Percentiles rank a stretch among this genome's conserved stretches.
Evolutionary conservation across 2,113 vertebrate genomes (phyloP).

Genomic region (Fregata magnificens): DNA sequence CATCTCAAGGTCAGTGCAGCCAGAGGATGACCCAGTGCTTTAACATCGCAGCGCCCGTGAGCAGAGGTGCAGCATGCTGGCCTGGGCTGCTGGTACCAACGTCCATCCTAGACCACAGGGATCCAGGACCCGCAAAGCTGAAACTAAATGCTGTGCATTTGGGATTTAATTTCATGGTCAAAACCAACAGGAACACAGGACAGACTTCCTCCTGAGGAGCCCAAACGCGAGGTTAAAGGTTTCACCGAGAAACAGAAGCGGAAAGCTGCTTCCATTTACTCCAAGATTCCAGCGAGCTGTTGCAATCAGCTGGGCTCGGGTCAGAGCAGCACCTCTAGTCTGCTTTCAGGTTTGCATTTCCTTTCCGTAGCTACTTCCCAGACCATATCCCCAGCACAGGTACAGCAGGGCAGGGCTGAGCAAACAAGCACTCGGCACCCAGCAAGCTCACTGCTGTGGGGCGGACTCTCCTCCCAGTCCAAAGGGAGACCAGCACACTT

Average conservation of each 20-base stretch:
- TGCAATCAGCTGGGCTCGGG: fast-evolving
- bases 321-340: background rate
- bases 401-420: background rate
- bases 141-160: background rate
- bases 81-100: background rate
- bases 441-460: fast-evolving
- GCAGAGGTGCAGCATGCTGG: background rate
- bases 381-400: background rate
- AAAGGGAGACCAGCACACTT: background rate
- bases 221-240: background rate
- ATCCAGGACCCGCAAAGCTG: background rate
- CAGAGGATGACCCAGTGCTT: background rate
- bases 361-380: background rate
- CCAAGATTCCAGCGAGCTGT: background rate
- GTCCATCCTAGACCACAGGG: background rate
- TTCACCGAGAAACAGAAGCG: background rate
- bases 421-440: background rate
- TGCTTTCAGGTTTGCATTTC: background rate
- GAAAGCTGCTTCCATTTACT: background rate
- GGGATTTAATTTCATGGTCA: background rate
- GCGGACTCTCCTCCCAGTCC: background rate
- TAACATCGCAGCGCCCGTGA: fast-evolving
- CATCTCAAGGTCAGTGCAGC: background rate
- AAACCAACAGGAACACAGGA: background rate
- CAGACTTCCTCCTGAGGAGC: background rate